Conservation (phyloP, 2,113 vertebrate genomes). For the Caloenas nicobarica region DNA sequence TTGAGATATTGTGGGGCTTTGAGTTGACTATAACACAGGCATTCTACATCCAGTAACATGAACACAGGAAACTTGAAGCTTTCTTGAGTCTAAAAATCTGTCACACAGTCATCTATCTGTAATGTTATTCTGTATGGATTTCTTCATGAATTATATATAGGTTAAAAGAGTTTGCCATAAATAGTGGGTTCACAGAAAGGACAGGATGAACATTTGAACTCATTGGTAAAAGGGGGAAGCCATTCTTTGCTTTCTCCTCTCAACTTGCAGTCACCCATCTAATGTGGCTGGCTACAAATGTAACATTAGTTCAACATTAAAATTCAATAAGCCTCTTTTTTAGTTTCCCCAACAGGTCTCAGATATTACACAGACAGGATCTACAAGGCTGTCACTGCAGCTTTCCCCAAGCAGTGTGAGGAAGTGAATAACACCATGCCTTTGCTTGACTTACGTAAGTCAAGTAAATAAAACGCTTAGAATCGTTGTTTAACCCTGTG, state of each 20-base stretch:
- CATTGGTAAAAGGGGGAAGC: conserved; percentile 32
- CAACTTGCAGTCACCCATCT: conserved; percentile 65
- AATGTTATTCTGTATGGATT: conserved; percentile 70
- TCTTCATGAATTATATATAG: conserved; percentile 83
- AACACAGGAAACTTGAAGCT: background rate
- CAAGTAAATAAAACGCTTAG: background rate
- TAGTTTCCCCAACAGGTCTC: conserved; percentile 56
- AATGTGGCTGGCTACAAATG: conserved; percentile 50
- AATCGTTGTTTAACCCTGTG: background rate
- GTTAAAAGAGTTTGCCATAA: conserved; percentile 78
- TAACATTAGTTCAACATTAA: conserved; percentile 73
- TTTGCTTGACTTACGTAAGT: conserved; percentile 29
- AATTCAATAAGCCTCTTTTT: conserved; percentile 60
- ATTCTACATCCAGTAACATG: background rate
- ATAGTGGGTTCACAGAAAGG: conserved; percentile 80
- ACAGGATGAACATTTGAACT: conserved; percentile 81
- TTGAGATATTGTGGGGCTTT: background rate
- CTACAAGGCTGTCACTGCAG: background rate
- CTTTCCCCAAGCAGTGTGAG: background rate
- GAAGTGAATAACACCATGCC: background rate
- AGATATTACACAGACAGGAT: conserved; percentile 9
- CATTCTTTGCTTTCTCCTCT: conserved; percentile 64
- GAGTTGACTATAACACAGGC: background rate
- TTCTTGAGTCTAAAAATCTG: conserved; percentile 65
- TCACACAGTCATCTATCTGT: conserved; percentile 62